Percentiles rank a stretch among this genome's conserved stretches.
These are phyloP conservation scores for Chiloscyllium punctatum DNA, from an alignment of 2,797 vertebrate species.

Conservation along the genomic window DNA sequence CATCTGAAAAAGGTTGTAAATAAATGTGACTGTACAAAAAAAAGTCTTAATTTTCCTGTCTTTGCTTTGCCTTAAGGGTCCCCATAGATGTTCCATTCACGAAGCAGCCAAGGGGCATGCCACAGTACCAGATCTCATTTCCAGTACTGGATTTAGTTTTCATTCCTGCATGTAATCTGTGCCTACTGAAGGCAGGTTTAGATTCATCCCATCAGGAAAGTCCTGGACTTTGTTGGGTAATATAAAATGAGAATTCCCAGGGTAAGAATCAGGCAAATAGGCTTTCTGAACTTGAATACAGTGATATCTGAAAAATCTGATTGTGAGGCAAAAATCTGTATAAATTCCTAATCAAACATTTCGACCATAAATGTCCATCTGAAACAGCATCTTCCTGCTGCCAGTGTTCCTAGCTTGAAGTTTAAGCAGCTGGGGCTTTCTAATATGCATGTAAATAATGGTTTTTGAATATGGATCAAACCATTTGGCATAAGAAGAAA, in stretches of 20 bases:
- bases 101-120: neutral
- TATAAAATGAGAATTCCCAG: neutral
- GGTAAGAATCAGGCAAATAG: neutral
- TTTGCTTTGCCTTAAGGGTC: neutral
- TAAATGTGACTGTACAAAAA: neutral
- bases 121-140: neutral
- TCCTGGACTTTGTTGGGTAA: neutral
- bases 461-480: neutral
- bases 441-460: neutral
- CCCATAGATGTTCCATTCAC: neutral
- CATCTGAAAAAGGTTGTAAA: neutral
- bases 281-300: neutral
- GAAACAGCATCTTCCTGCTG: neutral
- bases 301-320: neutral
- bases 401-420: neutral
- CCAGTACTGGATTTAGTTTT: neutral
- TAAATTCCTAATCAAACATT: slow-evolving; percentile 6
- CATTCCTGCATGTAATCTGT: neutral
- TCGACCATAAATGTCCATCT: neutral
- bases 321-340: neutral
- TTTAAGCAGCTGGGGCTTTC: neutral
- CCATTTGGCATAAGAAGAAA: neutral
- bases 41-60: neutral
- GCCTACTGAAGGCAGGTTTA: neutral
- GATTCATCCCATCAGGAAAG: neutral